Percentiles rank a stretch among this genome's conserved stretches.
Evolutionary conservation across 2,888 invertebrate genomes (phyloP).

Genomic region (Tipula vernalis): DNA sequence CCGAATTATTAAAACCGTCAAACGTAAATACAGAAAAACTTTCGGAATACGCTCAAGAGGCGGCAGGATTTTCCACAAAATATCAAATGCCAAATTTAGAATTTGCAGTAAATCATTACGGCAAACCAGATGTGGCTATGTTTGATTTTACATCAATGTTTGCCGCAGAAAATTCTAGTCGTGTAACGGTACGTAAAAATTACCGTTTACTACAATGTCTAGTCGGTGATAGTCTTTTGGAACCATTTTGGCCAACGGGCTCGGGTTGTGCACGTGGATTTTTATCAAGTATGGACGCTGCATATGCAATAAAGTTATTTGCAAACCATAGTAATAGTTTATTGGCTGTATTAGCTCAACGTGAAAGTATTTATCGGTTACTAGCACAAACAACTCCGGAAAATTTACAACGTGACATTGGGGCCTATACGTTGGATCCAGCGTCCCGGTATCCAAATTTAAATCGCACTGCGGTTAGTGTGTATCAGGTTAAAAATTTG

Average conservation of each 20-base stretch:
- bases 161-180: conserved; percentile 88
- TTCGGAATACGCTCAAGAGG: conserved; percentile 84
- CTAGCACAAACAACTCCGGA: conserved; percentile 93
- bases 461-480: conserved; percentile 59
- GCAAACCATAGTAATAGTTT: conserved; percentile 46
- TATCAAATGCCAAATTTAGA: conserved; percentile 75
- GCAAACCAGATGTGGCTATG: conserved; percentile 94
- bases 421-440: conserved; percentile 76
- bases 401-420: conserved; percentile 82
- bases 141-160: conserved; percentile 99
- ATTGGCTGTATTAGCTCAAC: conserved; percentile 78
- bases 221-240: conserved; percentile 91
- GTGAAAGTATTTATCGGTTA: conserved; percentile 76
- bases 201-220: conserved; percentile 75
- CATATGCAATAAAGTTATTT: conserved; percentile 88
- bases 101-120: conserved; percentile 96
- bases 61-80: conserved; percentile 87
- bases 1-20: conserved; percentile 67
- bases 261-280: conserved; percentile 97
- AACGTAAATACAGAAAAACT: conserved; percentile 87
- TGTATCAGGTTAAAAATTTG: conserved; percentile 59
- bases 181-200: conserved; percentile 60
- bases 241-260: conserved; percentile 99
- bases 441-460: conserved; percentile 76
- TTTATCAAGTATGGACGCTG: conserved; percentile 88